Evolutionary conservation across 2,888 invertebrate species (phyloP), one percentile per base, ranked within the genome.

Genomic region (Drosophila putrida): DNA sequence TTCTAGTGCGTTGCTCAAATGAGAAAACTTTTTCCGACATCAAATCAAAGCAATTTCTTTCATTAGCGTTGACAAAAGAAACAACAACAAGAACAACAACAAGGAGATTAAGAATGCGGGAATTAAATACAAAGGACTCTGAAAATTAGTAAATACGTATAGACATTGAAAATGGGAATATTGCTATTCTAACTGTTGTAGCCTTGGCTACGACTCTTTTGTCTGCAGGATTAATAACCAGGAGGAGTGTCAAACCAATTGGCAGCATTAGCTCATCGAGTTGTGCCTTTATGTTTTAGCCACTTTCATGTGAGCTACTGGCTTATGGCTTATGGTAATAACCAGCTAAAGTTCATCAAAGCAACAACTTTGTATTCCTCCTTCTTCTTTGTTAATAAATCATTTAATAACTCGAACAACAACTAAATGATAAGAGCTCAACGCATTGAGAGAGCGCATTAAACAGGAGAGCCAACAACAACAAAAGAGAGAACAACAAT

Each of bases 11-110:
- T 35, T 75, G 61, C 51, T 53, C 27, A 73, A 88, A 89, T 81
- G 76, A 78, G 85, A 89, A 89, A 89, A 84, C 79, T 84, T 89
- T 87, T 63, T 36, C 35, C 35, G 50, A 66, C 65, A 47, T 51
- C 38, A 81, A 84, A 84, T 89, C 84, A 84, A 87, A 89, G 78
- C 73, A 78, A 87, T 84, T 81, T 86, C 68, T 77, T 78, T 86
- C 60, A 83, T 83, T 79, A 79, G 57, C 27, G 47, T 13, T 51
- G 25, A 65, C 51, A 68, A 66, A 64, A 50, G 33, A 39, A 15
- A 20, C 31, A 38, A 20, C 49, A 47, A 55, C 25, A 55, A 35
- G 51, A 46, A 61, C 10, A 57, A 58, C 20, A 20, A 20, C 20
- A 20, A 20, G 20, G 20, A 20, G n/a, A n/a, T n/a, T 20, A 20